Percentiles rank a stretch among this genome's conserved stretches.
Conservation (phyloP, 2,797 vertebrate species). For the Cyprinodon diabolis region DNA sequence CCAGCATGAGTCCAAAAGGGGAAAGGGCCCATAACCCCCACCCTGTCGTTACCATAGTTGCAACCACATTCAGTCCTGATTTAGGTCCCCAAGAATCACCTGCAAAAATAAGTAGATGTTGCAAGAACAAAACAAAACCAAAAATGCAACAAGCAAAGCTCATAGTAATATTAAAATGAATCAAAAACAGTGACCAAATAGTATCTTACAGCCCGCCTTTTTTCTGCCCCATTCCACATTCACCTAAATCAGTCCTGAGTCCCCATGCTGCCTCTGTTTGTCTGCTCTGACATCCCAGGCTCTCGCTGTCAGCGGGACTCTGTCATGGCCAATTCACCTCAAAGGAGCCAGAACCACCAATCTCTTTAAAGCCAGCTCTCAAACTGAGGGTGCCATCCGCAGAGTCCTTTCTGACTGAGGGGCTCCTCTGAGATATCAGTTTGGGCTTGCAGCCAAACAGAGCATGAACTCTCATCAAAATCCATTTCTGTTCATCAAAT, state of each 20-base stretch:
- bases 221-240: conserved; percentile 9
- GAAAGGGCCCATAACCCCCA: conserved; percentile 57
- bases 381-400: conserved; percentile 47
- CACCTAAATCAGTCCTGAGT: conserved; percentile 9
- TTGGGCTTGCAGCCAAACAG: conserved; percentile 37
- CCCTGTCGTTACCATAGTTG: conserved; percentile 63
- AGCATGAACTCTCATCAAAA: conserved; percentile 46
- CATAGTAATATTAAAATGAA: not conserved
- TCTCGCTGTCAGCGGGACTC: conserved; percentile 61
- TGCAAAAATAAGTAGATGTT: conserved; percentile 26
- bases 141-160: not conserved
- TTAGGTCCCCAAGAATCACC: conserved; percentile 54
- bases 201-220: not conserved
- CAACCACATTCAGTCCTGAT: conserved; percentile 62
- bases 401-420: conserved; percentile 47
- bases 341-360: conserved; percentile 61
- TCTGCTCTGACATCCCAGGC: conserved; percentile 36
- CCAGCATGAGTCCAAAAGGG: conserved; percentile 56
- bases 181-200: not conserved
- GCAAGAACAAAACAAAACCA: conserved; percentile 1
- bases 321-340: conserved; percentile 72
- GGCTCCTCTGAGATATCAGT: conserved; percentile 47
- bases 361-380: conserved; percentile 56
- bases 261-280: conserved; percentile 24
- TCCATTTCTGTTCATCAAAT: conserved; percentile 37